Conservation (phyloP, 1,140 invertebrate genomes). For the Drosophila teissieri region DNA sequence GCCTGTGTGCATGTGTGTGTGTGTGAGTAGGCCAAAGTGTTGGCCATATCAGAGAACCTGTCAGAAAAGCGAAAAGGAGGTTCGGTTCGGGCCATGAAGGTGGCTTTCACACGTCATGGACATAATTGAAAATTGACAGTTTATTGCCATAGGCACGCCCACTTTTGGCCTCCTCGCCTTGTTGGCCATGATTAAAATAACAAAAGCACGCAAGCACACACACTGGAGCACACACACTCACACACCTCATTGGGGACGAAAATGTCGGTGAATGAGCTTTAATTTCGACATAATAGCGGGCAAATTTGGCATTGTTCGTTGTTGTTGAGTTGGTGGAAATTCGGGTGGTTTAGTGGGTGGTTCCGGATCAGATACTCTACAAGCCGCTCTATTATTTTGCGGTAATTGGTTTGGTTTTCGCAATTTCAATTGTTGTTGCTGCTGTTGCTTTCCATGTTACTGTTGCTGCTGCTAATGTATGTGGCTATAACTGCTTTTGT, state of each 20-base stretch:
- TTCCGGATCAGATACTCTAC: slow-evolving; percentile 11
- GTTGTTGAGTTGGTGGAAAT: slow-evolving; percentile 8
- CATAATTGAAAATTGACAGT: slow-evolving; percentile 69
- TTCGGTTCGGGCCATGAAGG: slow-evolving; percentile 17
- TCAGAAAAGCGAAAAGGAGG: slow-evolving; percentile 21
- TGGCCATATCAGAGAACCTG: slow-evolving; percentile 26
- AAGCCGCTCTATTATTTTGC: slow-evolving; percentile 54
- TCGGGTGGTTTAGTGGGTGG: slow-evolving; percentile 15
- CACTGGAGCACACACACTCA: background rate
- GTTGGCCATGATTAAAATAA: slow-evolving; percentile 60
- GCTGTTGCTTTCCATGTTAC: background rate
- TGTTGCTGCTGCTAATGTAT: slow-evolving; percentile 10
- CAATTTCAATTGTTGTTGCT: slow-evolving; percentile 21
- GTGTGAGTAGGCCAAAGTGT: slow-evolving; percentile 9
- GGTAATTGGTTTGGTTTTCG: slow-evolving; percentile 58
- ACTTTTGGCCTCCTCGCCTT: slow-evolving; percentile 44
- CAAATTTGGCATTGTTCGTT: slow-evolving; percentile 52
- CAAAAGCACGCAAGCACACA: slow-evolving; percentile 22
- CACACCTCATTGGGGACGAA: slow-evolving; percentile 8
- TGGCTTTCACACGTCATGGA: slow-evolving; percentile 44
- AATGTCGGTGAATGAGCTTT: slow-evolving; percentile 53
- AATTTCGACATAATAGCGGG: slow-evolving; percentile 61
- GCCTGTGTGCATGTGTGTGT: slow-evolving; percentile 5
- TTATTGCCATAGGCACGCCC: slow-evolving; percentile 63
- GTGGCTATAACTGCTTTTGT: background rate